Evolutionary conservation across 1,140 invertebrate species (phyloP), one percentile per base, ranked within the genome.

Genomic region (Rhagoletis pomonella): DNA sequence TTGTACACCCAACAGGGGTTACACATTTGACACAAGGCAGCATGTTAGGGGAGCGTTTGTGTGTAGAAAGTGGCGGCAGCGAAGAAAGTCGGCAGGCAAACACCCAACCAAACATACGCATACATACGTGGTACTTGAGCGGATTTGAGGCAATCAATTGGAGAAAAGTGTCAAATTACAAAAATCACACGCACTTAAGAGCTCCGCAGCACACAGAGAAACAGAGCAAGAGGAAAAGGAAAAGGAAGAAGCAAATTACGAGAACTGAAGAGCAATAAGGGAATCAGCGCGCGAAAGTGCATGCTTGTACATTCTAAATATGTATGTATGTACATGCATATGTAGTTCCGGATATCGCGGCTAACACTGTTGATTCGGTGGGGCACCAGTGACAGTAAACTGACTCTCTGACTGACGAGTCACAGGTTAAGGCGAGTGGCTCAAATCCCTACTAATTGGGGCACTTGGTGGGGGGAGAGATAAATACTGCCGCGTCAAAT

Each of bases 91-190:
- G 86, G 67, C 29, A 7, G 12, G 42, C 55, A 62, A 19, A 39
- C 85, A 62, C 58, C 58, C 62, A 44, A 58, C 47, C 86, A 69
- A 55, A 67, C 14, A 42, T 59, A 17, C 44, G 84, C 10, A 6
- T 50, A 62, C 59, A 5, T 60, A 39, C 10, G 3, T 85, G 58
- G 39, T 58, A 60, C 84, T 42, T 47, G 44, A 81, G 73, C 73
- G 73, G 65, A 86, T 88, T 86, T 87, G 86, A 88, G 73, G 73
- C 87, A 86, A 86, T 88, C 85, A 87, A 60, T 84, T 87, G 73
- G 69, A 86, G 84, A 87, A 88, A 88, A 88, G 88, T 88, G 86
- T 88, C 88, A 88, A 88, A 87, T 88, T 88, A 88, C 88, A 69
- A 86, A 67, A 88, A 87, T 87, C 85, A 88, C 87, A 86, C 84